A percentile compares a stretch with the other conserved stretches of the same genome.
Conservation (phyloP, 2,888 invertebrate species). For the Parnassius glacialis region DNA sequence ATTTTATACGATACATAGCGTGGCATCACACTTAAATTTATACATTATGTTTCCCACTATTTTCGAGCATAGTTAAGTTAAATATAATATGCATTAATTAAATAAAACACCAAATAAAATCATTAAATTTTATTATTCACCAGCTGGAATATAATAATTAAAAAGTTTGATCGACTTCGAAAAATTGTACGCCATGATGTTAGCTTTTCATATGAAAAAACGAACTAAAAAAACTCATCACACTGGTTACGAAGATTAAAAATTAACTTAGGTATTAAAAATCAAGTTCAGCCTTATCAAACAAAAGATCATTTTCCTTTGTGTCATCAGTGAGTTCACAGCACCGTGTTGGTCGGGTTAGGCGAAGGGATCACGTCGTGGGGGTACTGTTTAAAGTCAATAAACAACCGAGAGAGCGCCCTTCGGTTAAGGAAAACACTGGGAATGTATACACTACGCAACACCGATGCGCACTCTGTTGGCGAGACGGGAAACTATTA, state of each 20-base stretch:
- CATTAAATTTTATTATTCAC: slow-evolving; percentile 73
- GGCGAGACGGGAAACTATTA: slow-evolving; percentile 39
- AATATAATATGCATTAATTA: not conserved
- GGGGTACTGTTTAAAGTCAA: slow-evolving; percentile 58
- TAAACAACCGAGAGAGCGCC: slow-evolving; percentile 73
- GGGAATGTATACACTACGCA: slow-evolving; percentile 70
- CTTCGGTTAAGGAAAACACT: slow-evolving; percentile 70
- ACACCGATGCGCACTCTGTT: slow-evolving; percentile 52
- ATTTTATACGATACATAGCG: too few relatives aligned
- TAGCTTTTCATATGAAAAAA: slow-evolving; percentile 63
- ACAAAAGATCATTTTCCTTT: slow-evolving; percentile 75
- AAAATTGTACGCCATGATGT: slow-evolving; percentile 69
- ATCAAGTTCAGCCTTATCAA: slow-evolving; percentile 79
- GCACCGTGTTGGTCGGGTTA: slow-evolving; percentile 56
- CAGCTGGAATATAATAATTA: slow-evolving; percentile 72
- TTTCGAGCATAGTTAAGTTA: too few relatives aligned
- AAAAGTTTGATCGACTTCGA: slow-evolving; percentile 75
- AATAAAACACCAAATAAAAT: slow-evolving; percentile 63
- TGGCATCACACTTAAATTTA: too few relatives aligned
- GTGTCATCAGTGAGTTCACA: slow-evolving; percentile 62
- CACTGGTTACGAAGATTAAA: slow-evolving; percentile 72
- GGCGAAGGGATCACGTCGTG: slow-evolving; percentile 67
- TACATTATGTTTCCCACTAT: too few relatives aligned
- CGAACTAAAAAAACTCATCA: slow-evolving; percentile 47
- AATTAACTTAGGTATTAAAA: slow-evolving; percentile 75